Evolutionary conservation across 2,888 invertebrate genomes (phyloP), one percentile per base, ranked within the genome.

Genomic region (Eurytoma adleriae): DNA sequence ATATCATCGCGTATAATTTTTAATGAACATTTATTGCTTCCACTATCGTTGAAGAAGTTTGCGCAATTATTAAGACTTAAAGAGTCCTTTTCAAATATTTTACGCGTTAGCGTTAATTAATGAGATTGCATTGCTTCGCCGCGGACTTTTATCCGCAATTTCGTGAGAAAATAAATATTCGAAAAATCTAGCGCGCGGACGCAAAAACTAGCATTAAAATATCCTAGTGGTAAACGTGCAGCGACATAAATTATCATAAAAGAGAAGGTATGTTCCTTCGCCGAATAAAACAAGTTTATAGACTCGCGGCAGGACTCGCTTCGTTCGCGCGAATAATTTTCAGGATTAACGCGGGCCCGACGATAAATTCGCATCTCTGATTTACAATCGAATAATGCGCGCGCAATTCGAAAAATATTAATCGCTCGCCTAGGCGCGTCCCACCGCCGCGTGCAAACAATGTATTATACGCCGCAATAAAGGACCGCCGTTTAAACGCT

Each of bases 221-320:
- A 76, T 69, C n/a, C 69, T 69, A 69, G 40, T 62, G 71, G 24
- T 71, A 27, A 56, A 54, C 57, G 30, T 20, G 10, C 20, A 59
- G 67, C 72, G 61, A 57, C 78, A 72, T 78, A 78, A 78, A 78
- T 78, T 78, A 78, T 67, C 72, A 54, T 67, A 67, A 78, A 77
- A 78, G 78, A 67, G 78, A 72, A 72, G 78, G 67, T 61, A 72
- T 30, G 71, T 78, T 72, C 59, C 78, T 61, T 24, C 67, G 14
- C 67, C 59, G 72, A 78, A 78, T 78, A 72, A 78, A 78, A 72
- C 78, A 50, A 78, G 78, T 78, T 78, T 78, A 78, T 72, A 78
- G 78, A 78, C 78, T 78, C 67, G 13, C 24, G 24, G 40, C 40
- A 14, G 27, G 30, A 30, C 30, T 10, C 54, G 48, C 70, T 20